Base-by-base conservation (phyloP, 2,797 vertebrate genomes). In the Acanthopagrus latus region DNA sequence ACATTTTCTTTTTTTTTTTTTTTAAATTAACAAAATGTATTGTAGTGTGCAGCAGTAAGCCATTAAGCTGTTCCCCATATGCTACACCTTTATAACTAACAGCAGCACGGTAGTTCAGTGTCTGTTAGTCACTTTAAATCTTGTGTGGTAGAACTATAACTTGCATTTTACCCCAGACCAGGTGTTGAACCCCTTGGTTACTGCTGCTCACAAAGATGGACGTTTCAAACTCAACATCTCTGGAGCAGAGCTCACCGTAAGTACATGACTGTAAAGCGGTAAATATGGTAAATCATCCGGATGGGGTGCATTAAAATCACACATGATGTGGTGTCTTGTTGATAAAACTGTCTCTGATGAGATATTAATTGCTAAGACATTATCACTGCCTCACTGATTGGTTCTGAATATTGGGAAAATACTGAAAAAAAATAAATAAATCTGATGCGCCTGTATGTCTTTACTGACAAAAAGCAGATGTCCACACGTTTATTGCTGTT, bases 161-260 rank as follows among this genome's bases (percentile, higher is more conserved):
- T 33, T 76, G 44, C 91, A 71, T 85, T 95, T 44, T 73, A 91
- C 70, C 82, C 7, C 95, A 0, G 96, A 97, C 47, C 92, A 96
- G 47, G 43, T 95, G 23, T 74, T 97, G 1, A 92, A 92, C 68
- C 93, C 96, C 0, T 41, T 97, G 82, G 55, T 96, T 4, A 64
- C 72, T 0, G 96, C 95, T 14, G 95, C 94, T 2, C 95, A 97
- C 87, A 69, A 94, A 0, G 96, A 97, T 14, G 88, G 90, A 2
- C 91, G 92, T 7, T 95, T 97, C 60, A 21, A 57, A 0, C 79
- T 94, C 65, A 94, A 79, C 68, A 87, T 98, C 71, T 72, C 82
- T 0, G 94, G 93, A 71, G 72, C 93, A 12, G 93, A 96, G 58
- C 29, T 97, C 48, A 84, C 87, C 83, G 97, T 97, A 71, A 91